A percentile compares a stretch with the other conserved stretches of the same genome.
Evolutionary conservation across 1,140 invertebrate species (phyloP).

Genomic region (Lordiphosa stackelbergi): DNA sequence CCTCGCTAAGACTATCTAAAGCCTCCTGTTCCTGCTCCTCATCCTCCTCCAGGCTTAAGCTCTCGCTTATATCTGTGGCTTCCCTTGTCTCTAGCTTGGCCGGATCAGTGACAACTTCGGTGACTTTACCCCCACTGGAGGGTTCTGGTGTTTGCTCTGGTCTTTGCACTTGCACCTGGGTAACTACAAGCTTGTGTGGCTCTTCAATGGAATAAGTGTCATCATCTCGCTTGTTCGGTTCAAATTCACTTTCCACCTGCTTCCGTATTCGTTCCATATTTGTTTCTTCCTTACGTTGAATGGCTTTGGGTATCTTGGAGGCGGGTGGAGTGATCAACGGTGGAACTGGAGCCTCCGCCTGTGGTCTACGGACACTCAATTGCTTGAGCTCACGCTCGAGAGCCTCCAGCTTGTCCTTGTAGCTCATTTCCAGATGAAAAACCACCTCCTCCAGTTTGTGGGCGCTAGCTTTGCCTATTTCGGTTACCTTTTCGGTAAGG

Average conservation of each 20-base stretch:
- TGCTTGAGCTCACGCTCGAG: slow-evolving; percentile 55
- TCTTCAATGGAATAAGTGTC: slow-evolving; percentile 62
- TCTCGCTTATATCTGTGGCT: slow-evolving; percentile 56
- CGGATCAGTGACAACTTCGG: no score
- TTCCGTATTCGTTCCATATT: slow-evolving; percentile 44
- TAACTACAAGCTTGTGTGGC: slow-evolving; percentile 10
- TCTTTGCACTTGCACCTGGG: slow-evolving; percentile 24
- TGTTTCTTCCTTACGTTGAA: slow-evolving; percentile 28
- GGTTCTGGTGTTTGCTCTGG: slow-evolving; percentile 7
- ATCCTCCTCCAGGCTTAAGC: slow-evolving; percentile 45
- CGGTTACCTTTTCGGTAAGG: slow-evolving; percentile 58
- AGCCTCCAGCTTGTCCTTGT: slow-evolving; percentile 61
- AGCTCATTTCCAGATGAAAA: slow-evolving; percentile 53
- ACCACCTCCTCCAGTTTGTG: slow-evolving; percentile 65
- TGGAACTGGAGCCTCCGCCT: neutral
- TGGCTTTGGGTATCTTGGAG: slow-evolving; percentile 55
- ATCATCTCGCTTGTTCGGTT: slow-evolving; percentile 41
- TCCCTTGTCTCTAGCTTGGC: slow-evolving; percentile 33
- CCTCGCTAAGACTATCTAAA: slow-evolving; percentile 16
- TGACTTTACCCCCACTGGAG: no score
- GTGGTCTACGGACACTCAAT: slow-evolving; percentile 13
- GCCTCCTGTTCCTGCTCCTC: slow-evolving; percentile 16
- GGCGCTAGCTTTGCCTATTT: slow-evolving; percentile 60
- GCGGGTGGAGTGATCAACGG: neutral
- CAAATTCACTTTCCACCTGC: slow-evolving; percentile 51